Base-by-base conservation (phyloP, 2,888 invertebrate species). In the Agrenia bidenticulata region DNA sequence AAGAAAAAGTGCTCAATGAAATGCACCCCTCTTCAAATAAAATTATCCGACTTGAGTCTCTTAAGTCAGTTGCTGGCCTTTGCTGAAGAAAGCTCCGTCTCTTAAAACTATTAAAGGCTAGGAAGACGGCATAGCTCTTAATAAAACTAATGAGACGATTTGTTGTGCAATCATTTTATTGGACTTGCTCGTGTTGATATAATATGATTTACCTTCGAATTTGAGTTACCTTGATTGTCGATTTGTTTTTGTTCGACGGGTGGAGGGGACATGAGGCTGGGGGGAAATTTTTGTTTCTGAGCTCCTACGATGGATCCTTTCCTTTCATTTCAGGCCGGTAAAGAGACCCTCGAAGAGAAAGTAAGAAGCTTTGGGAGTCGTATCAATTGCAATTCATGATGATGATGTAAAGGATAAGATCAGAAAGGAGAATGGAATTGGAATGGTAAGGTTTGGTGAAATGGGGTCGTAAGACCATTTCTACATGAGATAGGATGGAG, bases 1-100 rank as follows among this genome's bases (percentile, higher is more conserved):
- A 41, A 57, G 42, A 41, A 57, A 57, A 57, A 57, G 42, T 39
- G 23, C 41, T 19, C 17, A 57, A 57, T 57, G 57, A 57, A 57
- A 57, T 57, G 42, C 39, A 57, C 42, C 41, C 55, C 39, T 41
- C 57, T 37, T 57, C 57, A 57, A 57, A 57, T 57, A 57, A 57
- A 57, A 57, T 57, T 57, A 57, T 57, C 39, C 42, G 17, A 11
- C n/a, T 23, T 32, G 45, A 45, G 32, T 32, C 32, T 32, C 32
- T 32, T 32, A 32, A 32, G 55, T 55, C 32, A 55, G 17, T 55
- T 9, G 55, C 24, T 32, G n/a, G 15, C 32, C 55, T 55, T 9
- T 23, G 24, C 5, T 17, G 19, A 51, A 51, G 51, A n/a, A 45
- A 15, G 19, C 45, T 45, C 19, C n/a, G 45, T 5, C 15, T 11